Base-by-base conservation (phyloP, 1,140 invertebrate species). In the Parapsyche elsis region DNA sequence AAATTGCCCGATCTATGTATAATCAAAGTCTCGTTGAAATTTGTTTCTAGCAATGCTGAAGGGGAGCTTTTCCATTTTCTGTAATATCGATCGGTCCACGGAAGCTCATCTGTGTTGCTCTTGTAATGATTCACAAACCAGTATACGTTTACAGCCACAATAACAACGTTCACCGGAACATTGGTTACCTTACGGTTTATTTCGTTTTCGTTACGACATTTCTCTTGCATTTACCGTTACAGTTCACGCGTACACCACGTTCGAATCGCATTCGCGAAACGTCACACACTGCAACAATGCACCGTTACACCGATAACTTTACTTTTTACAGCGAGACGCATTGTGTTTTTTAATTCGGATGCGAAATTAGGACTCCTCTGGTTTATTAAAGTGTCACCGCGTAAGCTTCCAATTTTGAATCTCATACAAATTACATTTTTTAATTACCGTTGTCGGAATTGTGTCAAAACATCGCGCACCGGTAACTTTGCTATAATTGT, bases 181-280 rank as follows among this genome's bases (percentile, higher is more conserved):
- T 38, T 38, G 30, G 30, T 38, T 53, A 46, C 64, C 67, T 79
- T 81, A 81, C 81, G 81, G 81, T 82, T 80, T 82, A 82, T 80
- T 83, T 83, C 81, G 79, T 78, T 83, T 83, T 83, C 79, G 81
- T 83, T 83, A 83, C 79, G 81, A 83, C 81, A 83, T 83, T 83
- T 83, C 81, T 83, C 81, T 57, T 21, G 75, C 45, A 44, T 46
- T 64, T 83, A 80, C 81, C 81, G 81, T 83, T 83, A 83, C 45
- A 61, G 57, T 61, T 61, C 57, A 61, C 30, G 30, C 30, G 30
- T 38, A 38, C 30, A 14, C 74, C 5, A 53, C 9, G 9, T 38
- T 26, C 30, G 30, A 38, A 38, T 38, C 30, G 30, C 1, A 38
- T 38, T 38, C 30, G 14, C 19, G n/a, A 59, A 21, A n/a, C 57